phyloP scores from a whole-genome alignment of 1,140 invertebrate genomes.

The Rhyzopertha dominica region DNA sequence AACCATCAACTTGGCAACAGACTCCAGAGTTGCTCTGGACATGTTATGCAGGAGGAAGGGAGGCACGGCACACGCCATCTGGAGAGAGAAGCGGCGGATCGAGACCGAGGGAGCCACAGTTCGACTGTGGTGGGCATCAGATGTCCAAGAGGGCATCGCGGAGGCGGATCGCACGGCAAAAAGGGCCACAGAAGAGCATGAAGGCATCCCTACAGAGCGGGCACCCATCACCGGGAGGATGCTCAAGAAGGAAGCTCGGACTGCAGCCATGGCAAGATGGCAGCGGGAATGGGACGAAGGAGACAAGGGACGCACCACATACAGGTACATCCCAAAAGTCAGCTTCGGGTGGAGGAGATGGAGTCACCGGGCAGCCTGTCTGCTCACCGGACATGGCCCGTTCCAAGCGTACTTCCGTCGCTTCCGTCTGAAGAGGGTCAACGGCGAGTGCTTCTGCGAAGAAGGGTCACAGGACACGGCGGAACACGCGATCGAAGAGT shows the following conservation, averaged over 20 bases:
- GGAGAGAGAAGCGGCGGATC: slow-evolving; percentile 2
- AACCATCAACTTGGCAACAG: not conserved
- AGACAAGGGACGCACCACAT: not conserved
- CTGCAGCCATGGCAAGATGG: slow-evolving; percentile 4
- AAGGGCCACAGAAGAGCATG: too few relatives aligned
- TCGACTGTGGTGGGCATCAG: slow-evolving; percentile 3
- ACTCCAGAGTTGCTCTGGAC: slow-evolving; percentile 7
- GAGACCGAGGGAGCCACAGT: slow-evolving; percentile 1
- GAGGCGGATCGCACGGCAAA: too few relatives aligned
- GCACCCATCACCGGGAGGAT: not conserved
- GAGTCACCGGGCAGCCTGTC: slow-evolving; percentile 4
- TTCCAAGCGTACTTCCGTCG: slow-evolving; percentile 2
- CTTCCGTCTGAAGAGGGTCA: not conserved
- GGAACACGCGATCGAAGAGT: too few relatives aligned
- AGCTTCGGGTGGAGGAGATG: not conserved
- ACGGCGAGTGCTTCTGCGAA: too few relatives aligned
- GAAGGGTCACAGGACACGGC: too few relatives aligned
- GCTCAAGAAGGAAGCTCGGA: slow-evolving; percentile 1
- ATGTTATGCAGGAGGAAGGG: slow-evolving; percentile 3
- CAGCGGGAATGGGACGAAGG: slow-evolving; percentile 1
- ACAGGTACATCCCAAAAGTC: not conserved
- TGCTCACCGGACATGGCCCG: slow-evolving; percentile 4
- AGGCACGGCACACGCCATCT: too few relatives aligned
- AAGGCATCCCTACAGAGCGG: too few relatives aligned
- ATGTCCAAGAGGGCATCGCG: too few relatives aligned